Conservation (phyloP, 2,888 invertebrate species). For the Hartigia nigra region DNA sequence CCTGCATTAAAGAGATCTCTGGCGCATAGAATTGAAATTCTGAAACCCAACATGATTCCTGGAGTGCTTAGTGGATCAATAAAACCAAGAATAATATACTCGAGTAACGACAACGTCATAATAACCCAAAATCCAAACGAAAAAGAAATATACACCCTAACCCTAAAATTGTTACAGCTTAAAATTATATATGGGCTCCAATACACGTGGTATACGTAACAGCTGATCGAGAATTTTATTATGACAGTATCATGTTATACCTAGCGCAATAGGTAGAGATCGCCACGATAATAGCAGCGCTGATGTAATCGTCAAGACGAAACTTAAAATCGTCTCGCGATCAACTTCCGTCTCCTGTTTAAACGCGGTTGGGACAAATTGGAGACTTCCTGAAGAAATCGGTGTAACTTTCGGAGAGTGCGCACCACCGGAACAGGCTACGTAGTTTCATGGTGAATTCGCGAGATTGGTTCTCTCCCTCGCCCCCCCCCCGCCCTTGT, state of each 20-base stretch:
- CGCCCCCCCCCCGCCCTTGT: not conserved
- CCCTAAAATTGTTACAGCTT: not conserved
- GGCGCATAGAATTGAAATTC: slow-evolving; percentile 18
- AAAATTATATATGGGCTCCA: not conserved
- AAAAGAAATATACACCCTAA: not conserved
- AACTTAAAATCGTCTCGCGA: not conserved
- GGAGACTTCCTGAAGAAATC: slow-evolving; percentile 3
- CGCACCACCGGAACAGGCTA: not conserved
- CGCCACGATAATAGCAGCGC: not conserved
- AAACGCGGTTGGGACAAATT: not conserved
- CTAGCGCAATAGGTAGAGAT: not conserved
- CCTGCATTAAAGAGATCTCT: slow-evolving; percentile 28
- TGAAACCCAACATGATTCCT: not conserved
- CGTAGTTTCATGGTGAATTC: not conserved
- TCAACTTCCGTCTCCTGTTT: not conserved
- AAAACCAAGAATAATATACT: not conserved
- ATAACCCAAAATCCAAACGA: not conserved
- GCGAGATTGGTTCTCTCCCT: not conserved
- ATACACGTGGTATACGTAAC: not conserved
- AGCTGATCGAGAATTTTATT: not conserved
- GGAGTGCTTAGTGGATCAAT: not conserved
- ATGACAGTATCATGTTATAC: not conserved
- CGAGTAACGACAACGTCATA: not conserved
- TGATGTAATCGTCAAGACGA: not conserved
- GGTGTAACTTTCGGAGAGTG: not conserved